These are phyloP conservation scores for Alsophila aescularia DNA, from an alignment of 2,888 invertebrate species.

Conservation along the genomic window DNA sequence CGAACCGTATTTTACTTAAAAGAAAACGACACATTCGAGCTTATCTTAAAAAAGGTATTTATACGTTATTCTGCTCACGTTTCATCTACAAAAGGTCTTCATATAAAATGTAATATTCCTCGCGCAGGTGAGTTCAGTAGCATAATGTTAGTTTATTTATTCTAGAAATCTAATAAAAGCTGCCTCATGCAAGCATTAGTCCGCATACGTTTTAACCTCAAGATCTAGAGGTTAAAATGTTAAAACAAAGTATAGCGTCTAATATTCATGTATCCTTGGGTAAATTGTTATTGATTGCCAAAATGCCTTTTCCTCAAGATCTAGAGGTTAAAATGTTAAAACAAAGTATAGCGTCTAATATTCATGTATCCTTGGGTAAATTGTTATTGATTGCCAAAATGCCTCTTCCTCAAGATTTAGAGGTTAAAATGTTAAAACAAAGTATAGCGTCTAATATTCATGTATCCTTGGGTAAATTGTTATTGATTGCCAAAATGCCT, in stretches of 20 bases:
- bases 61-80: conserved; percentile 27
- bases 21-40: conserved; percentile 13
- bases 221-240: not conserved
- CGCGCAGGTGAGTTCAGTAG: conserved; percentile 27
- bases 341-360: too few relatives aligned
- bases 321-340: too few relatives aligned
- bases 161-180: conserved; percentile 26
- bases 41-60: conserved; percentile 22
- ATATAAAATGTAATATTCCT: conserved; percentile 30
- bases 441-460: too few relatives aligned
- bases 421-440: too few relatives aligned
- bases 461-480: too few relatives aligned
- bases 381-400: too few relatives aligned
- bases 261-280: too few relatives aligned
- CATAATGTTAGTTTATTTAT: conserved; percentile 34
- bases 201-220: not conserved
- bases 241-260: not conserved
- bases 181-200: conserved; percentile 9
- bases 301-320: too few relatives aligned
- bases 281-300: too few relatives aligned
- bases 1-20: conserved; percentile 16
- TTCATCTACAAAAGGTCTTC: conserved; percentile 22
- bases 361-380: too few relatives aligned
- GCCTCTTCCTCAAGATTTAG: too few relatives aligned
- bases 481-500: too few relatives aligned